A percentile compares a stretch with the other conserved stretches of the same genome.
Conservation (phyloP, 1,140 invertebrate genomes). For the Stegodyphus dumicola region DNA sequence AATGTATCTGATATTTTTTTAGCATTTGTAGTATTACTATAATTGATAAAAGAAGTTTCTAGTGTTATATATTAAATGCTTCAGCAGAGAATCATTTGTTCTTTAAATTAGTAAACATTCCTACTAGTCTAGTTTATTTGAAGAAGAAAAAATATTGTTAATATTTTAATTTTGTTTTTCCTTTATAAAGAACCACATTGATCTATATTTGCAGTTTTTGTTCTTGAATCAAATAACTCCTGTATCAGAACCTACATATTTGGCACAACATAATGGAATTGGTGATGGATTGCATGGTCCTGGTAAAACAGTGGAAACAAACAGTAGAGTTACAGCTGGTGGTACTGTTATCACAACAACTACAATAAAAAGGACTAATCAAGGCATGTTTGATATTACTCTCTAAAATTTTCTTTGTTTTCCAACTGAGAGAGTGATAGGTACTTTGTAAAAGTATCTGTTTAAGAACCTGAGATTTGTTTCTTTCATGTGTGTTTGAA, state of each 20-base stretch:
- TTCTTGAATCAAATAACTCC: conserved; percentile 78
- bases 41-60: no score
- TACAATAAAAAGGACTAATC: conserved; percentile 66
- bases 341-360: conserved; percentile 69
- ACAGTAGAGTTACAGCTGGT: conserved; percentile 66
- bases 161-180: background rate
- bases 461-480: no score
- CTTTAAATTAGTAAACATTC: no score
- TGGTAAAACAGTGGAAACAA: conserved; percentile 67
- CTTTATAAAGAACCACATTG: background rate
- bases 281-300: conserved; percentile 37
- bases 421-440: no score
- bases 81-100: no score
- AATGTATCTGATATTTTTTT: no score
- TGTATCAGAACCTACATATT: conserved; percentile 54
- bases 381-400: conserved; percentile 36
- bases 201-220: conserved; percentile 78
- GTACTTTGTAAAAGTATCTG: no score
- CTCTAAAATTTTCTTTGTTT: conserved; percentile 2
- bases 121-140: background rate
- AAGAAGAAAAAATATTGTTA: background rate
- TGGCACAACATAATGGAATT: background rate
- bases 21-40: no score
- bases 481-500: no score
- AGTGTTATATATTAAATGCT: no score